Percentiles rank a stretch among this genome's conserved stretches.
Evolutionary conservation across 2,888 invertebrate genomes (phyloP).

Genomic region (Ypsolopha scabrella): DNA sequence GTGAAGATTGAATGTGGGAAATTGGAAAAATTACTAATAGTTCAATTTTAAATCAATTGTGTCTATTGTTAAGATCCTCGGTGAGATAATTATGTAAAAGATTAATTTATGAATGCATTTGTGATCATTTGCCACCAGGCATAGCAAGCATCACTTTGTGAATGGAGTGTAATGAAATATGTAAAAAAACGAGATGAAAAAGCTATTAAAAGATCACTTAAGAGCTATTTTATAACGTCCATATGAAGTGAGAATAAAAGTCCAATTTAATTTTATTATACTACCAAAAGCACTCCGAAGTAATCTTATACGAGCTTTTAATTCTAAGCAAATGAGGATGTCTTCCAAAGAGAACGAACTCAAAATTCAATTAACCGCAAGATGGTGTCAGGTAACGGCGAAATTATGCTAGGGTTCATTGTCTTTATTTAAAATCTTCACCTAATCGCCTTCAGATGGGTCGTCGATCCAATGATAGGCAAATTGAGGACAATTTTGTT

Average conservation of each 20-base stretch:
- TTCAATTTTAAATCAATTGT: no score
- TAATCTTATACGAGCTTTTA: no score
- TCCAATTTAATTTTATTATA: conserved; percentile 11
- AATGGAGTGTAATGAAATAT: background rate
- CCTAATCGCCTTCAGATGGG: background rate
- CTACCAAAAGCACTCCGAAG: conserved; percentile 1
- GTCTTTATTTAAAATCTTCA: background rate
- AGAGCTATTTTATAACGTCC: background rate
- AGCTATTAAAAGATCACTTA: background rate
- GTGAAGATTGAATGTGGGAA: no score
- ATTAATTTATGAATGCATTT: no score
- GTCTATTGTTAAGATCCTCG: no score
- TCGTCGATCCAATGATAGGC: background rate
- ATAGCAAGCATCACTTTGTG: no score
- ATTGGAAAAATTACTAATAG: no score
- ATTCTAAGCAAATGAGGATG: no score
- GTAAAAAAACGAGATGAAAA: background rate
- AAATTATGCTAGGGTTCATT: background rate
- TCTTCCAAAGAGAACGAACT: background rate
- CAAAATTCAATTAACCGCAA: conserved; percentile 49
- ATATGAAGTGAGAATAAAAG: conserved; percentile 10
- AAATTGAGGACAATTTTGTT: conserved; percentile 4
- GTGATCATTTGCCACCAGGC: no score
- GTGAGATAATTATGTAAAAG: no score
- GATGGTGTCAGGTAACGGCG: conserved; percentile 26